Base-by-base conservation (phyloP, 2,113 vertebrate species). In the Notechis scutatus region DNA sequence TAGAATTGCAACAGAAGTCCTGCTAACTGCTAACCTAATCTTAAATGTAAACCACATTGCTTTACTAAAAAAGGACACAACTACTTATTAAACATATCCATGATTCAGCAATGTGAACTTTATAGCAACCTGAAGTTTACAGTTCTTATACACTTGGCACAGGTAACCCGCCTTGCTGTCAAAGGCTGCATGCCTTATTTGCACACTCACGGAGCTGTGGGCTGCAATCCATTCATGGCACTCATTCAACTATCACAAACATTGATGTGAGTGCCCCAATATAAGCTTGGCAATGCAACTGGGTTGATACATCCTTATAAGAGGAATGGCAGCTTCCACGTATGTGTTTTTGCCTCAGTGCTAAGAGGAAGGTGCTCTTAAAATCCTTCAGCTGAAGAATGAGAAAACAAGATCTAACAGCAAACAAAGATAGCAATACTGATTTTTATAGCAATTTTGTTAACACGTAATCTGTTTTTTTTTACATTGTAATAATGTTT, bases 161-260 rank as follows among this genome's bases (percentile, higher is more conserved):
- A 95, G 95, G 93, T 94, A 94, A 94, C 88, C 47, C 93, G 94
- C 95, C 93, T 94, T 96, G 95, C 94, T 92, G 93, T 88, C 91
- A 85, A 26, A 93, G 91, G 87, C 29, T 21, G 29, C 88, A 81
- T 92, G 90, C 93, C 91, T 87, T n/a, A 93, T 93, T 95, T 96
- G 94, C 95, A 95, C 56, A 92, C 88, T 88, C 11, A n/a, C 29
- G 1, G 5, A 94, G 93, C 55, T 34, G 59, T 59, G 50, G 69
- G 93, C 90, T 95, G 87, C 9, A 18, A 54, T 85, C 55, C 69
- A 56, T 90, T 85, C 92, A 85, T 29, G 6, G 42, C 57, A 59
- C 42, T 85, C 88, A 90, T 93, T 93, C 56, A 87, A 23, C 74
- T 90, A 23, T 52, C 88, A 85, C 69, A 61, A 90, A 90, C 45